Conservation (phyloP, 1,140 invertebrate genomes). For the Lasaia peninsularis region DNA sequence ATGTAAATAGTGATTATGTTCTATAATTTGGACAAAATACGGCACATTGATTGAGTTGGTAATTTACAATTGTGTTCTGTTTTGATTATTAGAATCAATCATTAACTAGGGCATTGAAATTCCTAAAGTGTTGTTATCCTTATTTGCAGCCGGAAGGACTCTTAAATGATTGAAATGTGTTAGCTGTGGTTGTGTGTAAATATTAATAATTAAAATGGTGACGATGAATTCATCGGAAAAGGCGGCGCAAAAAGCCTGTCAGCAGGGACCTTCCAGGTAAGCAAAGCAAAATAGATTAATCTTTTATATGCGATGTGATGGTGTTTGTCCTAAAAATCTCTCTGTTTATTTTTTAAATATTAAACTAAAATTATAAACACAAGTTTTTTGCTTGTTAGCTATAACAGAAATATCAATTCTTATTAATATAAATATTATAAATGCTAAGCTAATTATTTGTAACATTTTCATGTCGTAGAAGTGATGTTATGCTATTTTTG, state of each 20-base stretch:
- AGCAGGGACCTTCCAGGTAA: constrained; percentile 66
- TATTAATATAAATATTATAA: no score
- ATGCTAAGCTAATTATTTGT: no score
- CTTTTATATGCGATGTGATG: no score
- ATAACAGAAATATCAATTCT: no score
- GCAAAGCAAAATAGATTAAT: no score
- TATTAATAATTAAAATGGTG: constrained; percentile 65
- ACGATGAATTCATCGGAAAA: constrained; percentile 76
- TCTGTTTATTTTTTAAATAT: no score
- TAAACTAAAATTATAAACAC: no score
- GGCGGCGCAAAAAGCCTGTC: constrained; percentile 65
- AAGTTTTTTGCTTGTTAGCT: no score
- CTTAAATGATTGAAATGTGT: constrained; percentile 8
- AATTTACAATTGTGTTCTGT: background rate
- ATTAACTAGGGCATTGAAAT: background rate
- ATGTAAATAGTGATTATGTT: background rate
- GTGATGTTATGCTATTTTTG: no score
- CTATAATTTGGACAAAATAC: background rate
- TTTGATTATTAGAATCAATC: background rate
- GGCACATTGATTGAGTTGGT: background rate
- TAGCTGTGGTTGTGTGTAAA: constrained; percentile 20
- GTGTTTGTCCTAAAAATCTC: no score
- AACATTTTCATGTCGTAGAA: no score
- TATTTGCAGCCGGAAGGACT: background rate
- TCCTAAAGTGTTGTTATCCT: background rate